These are phyloP conservation scores for Camponotus pennsylvanicus DNA, from an alignment of 1,140 invertebrate species.

Conservation along the genomic window DNA sequence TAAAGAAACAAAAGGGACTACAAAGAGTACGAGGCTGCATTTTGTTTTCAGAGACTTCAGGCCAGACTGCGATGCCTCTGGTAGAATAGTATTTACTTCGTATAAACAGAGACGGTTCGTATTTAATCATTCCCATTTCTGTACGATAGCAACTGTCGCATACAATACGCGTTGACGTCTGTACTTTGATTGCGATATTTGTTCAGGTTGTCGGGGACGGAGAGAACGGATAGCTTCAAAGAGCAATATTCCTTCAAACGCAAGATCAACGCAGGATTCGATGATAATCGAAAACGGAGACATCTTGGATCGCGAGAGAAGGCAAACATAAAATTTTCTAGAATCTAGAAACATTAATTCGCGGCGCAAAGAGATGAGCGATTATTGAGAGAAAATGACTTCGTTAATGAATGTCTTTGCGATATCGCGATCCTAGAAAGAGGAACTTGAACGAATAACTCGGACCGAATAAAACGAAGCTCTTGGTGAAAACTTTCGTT, in stretches of 20 bases:
- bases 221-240: conserved; percentile 3
- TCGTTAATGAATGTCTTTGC: conserved; percentile 41
- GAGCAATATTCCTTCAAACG: conserved; percentile 19
- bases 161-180: conserved; percentile 59
- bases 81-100: conserved; percentile 48
- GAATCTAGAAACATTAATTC: conserved; percentile 25
- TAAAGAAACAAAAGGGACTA: conserved; percentile 51
- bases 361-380: conserved; percentile 2
- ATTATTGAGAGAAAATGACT: conserved; percentile 55
- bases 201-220: conserved; percentile 26
- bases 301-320: not conserved
- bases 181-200: conserved; percentile 56
- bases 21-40: not conserved
- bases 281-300: not conserved
- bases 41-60: conserved; percentile 44
- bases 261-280: not conserved
- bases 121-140: conserved; percentile 66
- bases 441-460: conserved; percentile 45
- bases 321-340: not conserved
- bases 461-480: conserved; percentile 44
- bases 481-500: conserved; percentile 43
- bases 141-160: conserved; percentile 47
- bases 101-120: conserved; percentile 55
- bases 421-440: conserved; percentile 34
- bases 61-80: not conserved